Evolutionary conservation across 2,797 vertebrate species (phyloP).

Genomic region (Rhinoraja longicauda): DNA sequence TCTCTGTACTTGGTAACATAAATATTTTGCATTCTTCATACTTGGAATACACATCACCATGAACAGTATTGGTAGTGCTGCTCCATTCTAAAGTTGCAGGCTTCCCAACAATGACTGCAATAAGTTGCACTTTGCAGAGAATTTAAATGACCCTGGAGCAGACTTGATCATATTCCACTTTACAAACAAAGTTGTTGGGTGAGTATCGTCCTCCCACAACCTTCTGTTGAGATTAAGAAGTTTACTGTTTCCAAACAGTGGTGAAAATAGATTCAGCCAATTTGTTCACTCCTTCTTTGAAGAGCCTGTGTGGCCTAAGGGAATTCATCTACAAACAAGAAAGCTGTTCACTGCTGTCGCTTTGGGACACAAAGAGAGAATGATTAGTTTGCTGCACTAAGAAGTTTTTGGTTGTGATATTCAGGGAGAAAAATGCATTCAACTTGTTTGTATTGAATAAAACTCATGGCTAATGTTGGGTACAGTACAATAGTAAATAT

Average conservation of each 20-base stretch:
- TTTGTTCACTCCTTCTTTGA: slow-evolving; percentile 21
- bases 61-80: too few species aligned
- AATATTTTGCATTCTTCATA: not conserved
- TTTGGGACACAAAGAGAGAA: not conserved
- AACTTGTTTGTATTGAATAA: not conserved
- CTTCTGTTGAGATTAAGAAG: not conserved
- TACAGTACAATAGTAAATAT: not conserved
- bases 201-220: not conserved
- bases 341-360: not conserved
- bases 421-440: not conserved
- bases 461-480: not conserved
- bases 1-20: not conserved
- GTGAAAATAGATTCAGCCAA: not conserved
- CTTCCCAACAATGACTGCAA: not conserved
- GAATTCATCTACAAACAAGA: slow-evolving; percentile 21
- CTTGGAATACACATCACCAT: not conserved
- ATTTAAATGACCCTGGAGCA: not conserved
- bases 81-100: not conserved
- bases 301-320: not conserved
- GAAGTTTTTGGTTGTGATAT: not conserved
- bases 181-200: not conserved
- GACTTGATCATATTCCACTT: not conserved
- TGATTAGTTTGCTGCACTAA: not conserved
- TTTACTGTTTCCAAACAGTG: not conserved
- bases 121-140: not conserved